Conservation (phyloP, 92 coral and sea anemone genomes). For the Palythoa grandiflora region DNA sequence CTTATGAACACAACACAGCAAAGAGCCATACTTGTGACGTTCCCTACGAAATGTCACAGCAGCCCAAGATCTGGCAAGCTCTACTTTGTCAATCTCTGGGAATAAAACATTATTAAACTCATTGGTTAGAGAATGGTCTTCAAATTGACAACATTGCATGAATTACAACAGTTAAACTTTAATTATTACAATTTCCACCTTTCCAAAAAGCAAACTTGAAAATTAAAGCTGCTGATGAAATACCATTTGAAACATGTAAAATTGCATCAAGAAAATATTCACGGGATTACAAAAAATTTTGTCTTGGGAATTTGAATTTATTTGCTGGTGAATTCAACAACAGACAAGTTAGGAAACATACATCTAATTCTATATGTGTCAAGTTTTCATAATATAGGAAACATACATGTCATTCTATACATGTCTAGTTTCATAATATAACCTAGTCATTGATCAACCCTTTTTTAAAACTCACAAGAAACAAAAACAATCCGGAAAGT, state of each 20-base stretch:
- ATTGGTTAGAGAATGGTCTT: conserved; percentile 14
- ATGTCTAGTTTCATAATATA: too few species aligned
- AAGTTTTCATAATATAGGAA: too few species aligned
- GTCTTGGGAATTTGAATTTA: not conserved
- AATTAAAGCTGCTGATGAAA: not conserved
- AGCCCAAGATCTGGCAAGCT: conserved; percentile 25
- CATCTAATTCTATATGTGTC: too few species aligned
- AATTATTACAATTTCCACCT: not conserved
- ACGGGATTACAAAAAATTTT: not conserved
- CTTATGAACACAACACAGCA: conserved; percentile 7
- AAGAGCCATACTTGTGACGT: conserved; percentile 42
- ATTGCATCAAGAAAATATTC: not conserved
- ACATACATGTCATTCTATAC: too few species aligned
- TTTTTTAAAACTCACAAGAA: not conserved
- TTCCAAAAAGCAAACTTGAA: not conserved
- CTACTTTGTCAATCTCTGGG: conserved; percentile 30
- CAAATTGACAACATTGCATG: not conserved
- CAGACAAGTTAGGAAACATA: not conserved
- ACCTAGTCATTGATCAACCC: too few species aligned
- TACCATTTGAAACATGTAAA: not conserved
- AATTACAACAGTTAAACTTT: not conserved
- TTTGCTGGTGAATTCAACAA: not conserved
- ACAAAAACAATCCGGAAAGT: not conserved
- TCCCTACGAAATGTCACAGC: conserved; percentile 38
- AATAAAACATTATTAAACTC: not conserved